A percentile compares a stretch with the other conserved stretches of the same genome.
These are phyloP conservation scores for Drosophila micromelanica DNA, from an alignment of 1,140 invertebrate genomes.

Conservation along the genomic window DNA sequence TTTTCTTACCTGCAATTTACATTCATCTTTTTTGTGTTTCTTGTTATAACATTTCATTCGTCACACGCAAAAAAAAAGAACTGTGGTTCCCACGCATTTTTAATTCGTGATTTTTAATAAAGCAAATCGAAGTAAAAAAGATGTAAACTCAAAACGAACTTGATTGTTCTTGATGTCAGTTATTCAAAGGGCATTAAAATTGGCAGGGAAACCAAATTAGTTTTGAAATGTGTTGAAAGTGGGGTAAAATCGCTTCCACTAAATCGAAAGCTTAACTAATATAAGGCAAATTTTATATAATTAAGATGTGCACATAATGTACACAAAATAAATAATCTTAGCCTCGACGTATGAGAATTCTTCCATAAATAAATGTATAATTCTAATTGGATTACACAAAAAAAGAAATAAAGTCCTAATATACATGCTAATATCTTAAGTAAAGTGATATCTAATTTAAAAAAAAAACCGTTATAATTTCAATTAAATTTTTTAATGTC, in stretches of 20 bases:
- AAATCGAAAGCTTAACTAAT: not conserved
- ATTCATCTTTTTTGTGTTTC: constrained; percentile 26
- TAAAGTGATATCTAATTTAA: too few species aligned
- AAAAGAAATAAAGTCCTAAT: too few species aligned
- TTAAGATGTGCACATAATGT: not conserved
- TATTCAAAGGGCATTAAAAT: constrained; percentile 30
- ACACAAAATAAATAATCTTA: not conserved
- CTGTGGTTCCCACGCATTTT: constrained; percentile 76
- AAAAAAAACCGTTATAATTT: too few species aligned
- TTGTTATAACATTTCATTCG: constrained; percentile 50
- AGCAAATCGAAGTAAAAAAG: constrained; percentile 25
- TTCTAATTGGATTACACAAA: too few species aligned
- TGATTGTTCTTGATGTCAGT: constrained; percentile 34
- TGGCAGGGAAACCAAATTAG: constrained; percentile 11
- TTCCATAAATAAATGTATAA: too few species aligned
- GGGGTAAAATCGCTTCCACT: not conserved
- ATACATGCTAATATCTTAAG: too few species aligned
- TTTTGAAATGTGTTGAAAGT: not conserved
- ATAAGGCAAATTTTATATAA: not conserved
- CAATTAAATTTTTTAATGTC: too few species aligned
- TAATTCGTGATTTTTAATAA: constrained; percentile 63
- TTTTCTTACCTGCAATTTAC: constrained; percentile 50
- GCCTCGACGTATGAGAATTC: too few species aligned
- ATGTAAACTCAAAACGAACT: constrained; percentile 38
- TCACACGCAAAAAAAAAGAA: constrained; percentile 63